Evolutionary conservation across 2,797 vertebrate genomes (phyloP).

Genomic region (Sebastes hopkinsi): DNA sequence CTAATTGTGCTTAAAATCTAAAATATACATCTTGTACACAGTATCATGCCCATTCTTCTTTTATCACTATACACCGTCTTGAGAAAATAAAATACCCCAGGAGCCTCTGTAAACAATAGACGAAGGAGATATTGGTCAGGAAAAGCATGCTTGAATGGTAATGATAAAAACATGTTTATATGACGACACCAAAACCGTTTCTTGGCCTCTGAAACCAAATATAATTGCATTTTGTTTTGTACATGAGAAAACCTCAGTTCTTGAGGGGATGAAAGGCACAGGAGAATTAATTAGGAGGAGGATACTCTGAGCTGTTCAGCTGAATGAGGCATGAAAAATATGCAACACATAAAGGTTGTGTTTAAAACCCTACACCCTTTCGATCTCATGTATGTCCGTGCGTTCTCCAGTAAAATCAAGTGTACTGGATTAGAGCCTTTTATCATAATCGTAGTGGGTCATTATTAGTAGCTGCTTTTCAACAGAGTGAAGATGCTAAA

Average conservation of each 20-base stretch:
- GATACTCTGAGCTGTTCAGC: not conserved
- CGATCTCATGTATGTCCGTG: not conserved
- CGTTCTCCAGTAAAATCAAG: conserved; percentile 12
- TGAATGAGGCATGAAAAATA: conserved; percentile 4
- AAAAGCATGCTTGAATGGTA: conserved; percentile 18
- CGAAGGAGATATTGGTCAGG: conserved; percentile 4
- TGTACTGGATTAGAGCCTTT: conserved; percentile 7
- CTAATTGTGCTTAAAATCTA: conserved; percentile 54
- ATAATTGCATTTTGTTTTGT: not conserved
- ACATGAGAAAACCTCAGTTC: conserved; percentile 9
- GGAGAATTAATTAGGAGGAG: conserved; percentile 32
- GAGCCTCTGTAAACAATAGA: conserved; percentile 44
- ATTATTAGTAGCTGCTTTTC: conserved; percentile 17
- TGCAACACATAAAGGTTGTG: not conserved
- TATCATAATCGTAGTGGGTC: not conserved
- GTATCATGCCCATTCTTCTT: conserved; percentile 1
- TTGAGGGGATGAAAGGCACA: conserved; percentile 68
- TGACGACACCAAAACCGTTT: conserved; percentile 27
- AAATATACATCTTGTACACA: conserved; percentile 50
- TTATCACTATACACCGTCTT: conserved; percentile 24
- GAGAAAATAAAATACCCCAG: conserved; percentile 27
- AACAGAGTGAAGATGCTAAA: not conserved
- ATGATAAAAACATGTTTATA: conserved; percentile 23
- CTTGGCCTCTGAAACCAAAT: conserved; percentile 39
- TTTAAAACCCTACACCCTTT: conserved; percentile 26